Percentiles rank a stretch among this genome's conserved stretches.
Evolutionary conservation across 2,797 vertebrate genomes (phyloP).

Genomic region (Myripristis jacobus): DNA sequence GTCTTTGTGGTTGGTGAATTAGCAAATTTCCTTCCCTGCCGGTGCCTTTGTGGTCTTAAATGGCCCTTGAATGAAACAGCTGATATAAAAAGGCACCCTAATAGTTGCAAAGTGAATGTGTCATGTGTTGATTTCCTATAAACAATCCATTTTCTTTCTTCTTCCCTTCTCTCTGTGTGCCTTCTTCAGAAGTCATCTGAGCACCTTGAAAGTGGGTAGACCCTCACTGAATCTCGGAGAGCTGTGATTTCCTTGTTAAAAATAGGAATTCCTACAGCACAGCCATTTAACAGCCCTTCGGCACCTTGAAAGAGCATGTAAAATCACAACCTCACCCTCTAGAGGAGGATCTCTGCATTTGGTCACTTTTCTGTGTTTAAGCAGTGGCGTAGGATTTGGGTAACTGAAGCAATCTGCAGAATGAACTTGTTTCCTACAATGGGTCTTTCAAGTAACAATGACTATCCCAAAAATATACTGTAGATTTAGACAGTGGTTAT

Average conservation of each 20-base stretch:
- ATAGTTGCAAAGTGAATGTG: not conserved
- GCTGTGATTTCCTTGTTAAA: slow-evolving; percentile 23
- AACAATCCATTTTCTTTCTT: not conserved
- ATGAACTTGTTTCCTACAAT: slow-evolving; percentile 39
- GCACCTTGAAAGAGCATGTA: slow-evolving; percentile 66
- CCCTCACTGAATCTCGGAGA: slow-evolving; percentile 18
- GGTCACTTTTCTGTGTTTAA: slow-evolving; percentile 55
- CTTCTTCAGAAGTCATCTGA: slow-evolving; percentile 83
- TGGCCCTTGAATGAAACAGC: not conserved
- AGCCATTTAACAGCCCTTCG: slow-evolving; percentile 42
- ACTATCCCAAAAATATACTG: slow-evolving; percentile 33
- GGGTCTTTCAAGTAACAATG: slow-evolving; percentile 34
- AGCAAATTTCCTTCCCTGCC: not conserved
- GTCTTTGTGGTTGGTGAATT: not conserved
- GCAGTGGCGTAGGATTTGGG: slow-evolving; percentile 45
- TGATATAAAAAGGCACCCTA: not conserved
- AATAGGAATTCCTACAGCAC: slow-evolving; percentile 33
- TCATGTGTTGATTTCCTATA: not conserved
- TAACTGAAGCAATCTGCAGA: slow-evolving; percentile 21
- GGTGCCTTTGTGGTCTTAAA: not conserved
- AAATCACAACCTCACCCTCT: slow-evolving; percentile 51
- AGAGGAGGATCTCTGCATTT: slow-evolving; percentile 48
- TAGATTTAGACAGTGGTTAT: slow-evolving; percentile 53
- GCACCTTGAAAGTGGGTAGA: slow-evolving; percentile 20
- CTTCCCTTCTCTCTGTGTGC: not conserved